Evolutionary conservation across 2,113 vertebrate genomes (phyloP), one percentile per base, ranked within the genome.

Genomic region (Poeciliopsis retropinna): DNA sequence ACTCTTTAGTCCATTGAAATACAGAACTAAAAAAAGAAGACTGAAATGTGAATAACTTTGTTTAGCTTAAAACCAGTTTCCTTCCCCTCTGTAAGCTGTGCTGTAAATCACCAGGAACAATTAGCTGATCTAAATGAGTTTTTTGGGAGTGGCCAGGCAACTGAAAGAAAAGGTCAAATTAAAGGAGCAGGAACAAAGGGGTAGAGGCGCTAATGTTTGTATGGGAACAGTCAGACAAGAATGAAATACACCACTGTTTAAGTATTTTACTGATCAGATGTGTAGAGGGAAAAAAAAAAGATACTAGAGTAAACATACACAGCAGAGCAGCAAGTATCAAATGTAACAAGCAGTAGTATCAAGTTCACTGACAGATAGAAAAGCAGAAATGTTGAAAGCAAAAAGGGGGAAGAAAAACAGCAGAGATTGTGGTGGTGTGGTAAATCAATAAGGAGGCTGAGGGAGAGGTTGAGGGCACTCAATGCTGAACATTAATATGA

Each of bases 341-440:
- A 27, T 44, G 84, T 80, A 76, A 88, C 70, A 78, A 83, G 79
- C 72, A 19, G 69, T 31, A 11, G 64, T 75, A 78, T 90, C 78
- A 63, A 75, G 73, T 29, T 69, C 1, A 51, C 11, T n/a, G 7
- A 34, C 19, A 66, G 61, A 67, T 37, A 61, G 29, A 64, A 51
- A 27, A 19, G 27, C 9, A 14, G 39, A 75, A 28, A 51, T 37
- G 10, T 3, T 37, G 34, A 37, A 37, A 37, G 63, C 37, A 72
- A 62, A 37, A 54, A 68, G 34, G 34, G 34, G 34, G 2, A 37
- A 37, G 34, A 37, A 37, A 37, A 51, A 7, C 44, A 1, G 17
- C 6, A 19, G 44, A 19, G 4, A 47, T 51, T 51, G 17, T 22
- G 44, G 17, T 22, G 44, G 12, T 19, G 44, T 19, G 44, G 34